These are phyloP conservation scores for Athrips mouffetella DNA, from an alignment of 2,888 invertebrate species.

Conservation along the genomic window DNA sequence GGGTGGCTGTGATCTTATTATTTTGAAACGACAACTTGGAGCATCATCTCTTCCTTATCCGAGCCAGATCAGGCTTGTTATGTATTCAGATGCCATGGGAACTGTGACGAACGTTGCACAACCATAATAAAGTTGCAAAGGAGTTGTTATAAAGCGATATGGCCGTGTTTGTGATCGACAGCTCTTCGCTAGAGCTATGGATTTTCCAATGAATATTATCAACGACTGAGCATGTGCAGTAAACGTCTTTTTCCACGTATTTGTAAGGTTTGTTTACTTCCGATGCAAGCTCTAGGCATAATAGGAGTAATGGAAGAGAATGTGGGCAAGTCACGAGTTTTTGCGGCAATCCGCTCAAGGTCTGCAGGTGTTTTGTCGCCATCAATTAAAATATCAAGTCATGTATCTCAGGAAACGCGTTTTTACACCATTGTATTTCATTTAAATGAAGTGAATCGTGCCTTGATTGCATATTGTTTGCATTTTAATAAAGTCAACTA, in stretches of 20 bases:
- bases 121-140: conserved; percentile 25
- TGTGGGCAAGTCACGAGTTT: conserved; percentile 47
- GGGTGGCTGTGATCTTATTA: conserved; percentile 59
- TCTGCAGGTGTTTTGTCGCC: conserved; percentile 32
- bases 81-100: conserved; percentile 66
- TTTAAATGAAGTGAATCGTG: background rate
- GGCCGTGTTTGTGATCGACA: background rate
- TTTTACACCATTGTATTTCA: conserved; percentile 19
- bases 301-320: conserved; percentile 42
- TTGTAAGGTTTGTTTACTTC: conserved; percentile 31
- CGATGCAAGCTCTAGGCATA: conserved; percentile 27
- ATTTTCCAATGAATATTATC: background rate
- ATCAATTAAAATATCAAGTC: conserved; percentile 34
- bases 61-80: conserved; percentile 58
- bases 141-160: conserved; percentile 24
- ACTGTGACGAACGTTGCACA: conserved; percentile 61
- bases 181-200: background rate
- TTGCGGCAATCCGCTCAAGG: conserved; percentile 49
- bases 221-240: background rate
- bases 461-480: background rate
- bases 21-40: conserved; percentile 60
- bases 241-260: too few relatives aligned
- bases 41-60: conserved; percentile 61
- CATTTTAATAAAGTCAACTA: background rate
- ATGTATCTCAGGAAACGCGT: conserved; percentile 27